These are phyloP conservation scores for Andrena bucephala DNA, from an alignment of 2,888 invertebrate genomes.

Conservation along the genomic window DNA sequence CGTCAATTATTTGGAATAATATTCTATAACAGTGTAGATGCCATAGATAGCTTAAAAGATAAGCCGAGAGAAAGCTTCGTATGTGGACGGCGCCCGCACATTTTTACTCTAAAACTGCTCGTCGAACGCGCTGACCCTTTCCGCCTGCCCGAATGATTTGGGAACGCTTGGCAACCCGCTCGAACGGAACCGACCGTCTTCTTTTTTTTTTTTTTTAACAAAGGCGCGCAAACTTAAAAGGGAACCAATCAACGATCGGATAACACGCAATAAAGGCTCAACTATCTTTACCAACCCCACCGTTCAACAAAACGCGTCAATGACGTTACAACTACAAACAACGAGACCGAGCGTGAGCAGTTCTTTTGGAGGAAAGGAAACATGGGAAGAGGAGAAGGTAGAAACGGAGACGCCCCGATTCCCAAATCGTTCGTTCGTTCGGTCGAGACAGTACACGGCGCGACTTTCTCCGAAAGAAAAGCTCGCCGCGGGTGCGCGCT, in stretches of 20 bases:
- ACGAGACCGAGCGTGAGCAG: slow-evolving; percentile 9
- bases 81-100: slow-evolving; percentile 82
- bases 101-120: slow-evolving; percentile 54
- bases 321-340: slow-evolving; percentile 7
- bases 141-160: slow-evolving; percentile 59
- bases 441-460: neutral
- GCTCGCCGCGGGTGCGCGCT: slow-evolving; percentile 7
- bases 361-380: neutral
- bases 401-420: slow-evolving; percentile 26
- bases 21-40: slow-evolving; percentile 74
- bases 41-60: slow-evolving; percentile 72
- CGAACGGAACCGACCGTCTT: slow-evolving; percentile 10
- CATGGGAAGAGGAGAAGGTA: neutral
- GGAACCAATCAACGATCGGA: neutral
- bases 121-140: slow-evolving; percentile 17
- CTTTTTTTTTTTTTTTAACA: neutral
- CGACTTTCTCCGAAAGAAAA: slow-evolving; percentile 5
- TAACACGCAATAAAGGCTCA: slow-evolving; percentile 12
- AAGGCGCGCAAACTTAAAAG: neutral
- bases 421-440: slow-evolving; percentile 52
- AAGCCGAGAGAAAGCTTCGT: slow-evolving; percentile 78
- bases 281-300: neutral
- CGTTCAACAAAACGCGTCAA: slow-evolving; percentile 7
- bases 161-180: slow-evolving; percentile 39
- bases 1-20: slow-evolving; percentile 77